Percentiles rank a stretch among this genome's conserved stretches.
phyloP scores from a whole-genome alignment of 2,113 vertebrate genomes.

The Prunella fulvescens region DNA sequence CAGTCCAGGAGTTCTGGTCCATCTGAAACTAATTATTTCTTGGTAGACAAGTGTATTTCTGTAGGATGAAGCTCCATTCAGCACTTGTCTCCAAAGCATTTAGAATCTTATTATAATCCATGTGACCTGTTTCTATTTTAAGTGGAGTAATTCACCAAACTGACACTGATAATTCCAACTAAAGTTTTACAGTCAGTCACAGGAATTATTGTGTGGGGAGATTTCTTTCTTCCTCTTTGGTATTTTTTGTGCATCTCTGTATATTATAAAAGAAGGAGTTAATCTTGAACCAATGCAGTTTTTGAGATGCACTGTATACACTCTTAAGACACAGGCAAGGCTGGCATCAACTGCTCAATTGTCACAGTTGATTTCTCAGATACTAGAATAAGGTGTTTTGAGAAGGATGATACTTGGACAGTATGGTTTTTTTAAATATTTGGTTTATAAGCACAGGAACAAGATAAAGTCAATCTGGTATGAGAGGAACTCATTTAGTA shows the following conservation, averaged over 20 bases:
- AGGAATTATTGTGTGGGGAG: not conserved
- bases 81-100: slow-evolving; percentile 41
- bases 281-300: not conserved
- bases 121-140: slow-evolving; percentile 55
- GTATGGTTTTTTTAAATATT: slow-evolving; percentile 30
- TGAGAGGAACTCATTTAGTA: not conserved
- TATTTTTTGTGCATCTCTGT: not conserved
- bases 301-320: not conserved
- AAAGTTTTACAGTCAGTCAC: slow-evolving; percentile 26
- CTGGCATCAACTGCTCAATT: not conserved
- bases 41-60: slow-evolving; percentile 44
- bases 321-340: not conserved
- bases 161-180: slow-evolving; percentile 34
- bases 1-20: slow-evolving; percentile 17
- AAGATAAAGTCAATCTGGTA: slow-evolving; percentile 5
- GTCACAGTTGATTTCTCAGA: not conserved
- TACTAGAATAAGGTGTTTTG: not conserved
- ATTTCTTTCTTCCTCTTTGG: not conserved
- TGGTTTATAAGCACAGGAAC: slow-evolving; percentile 32
- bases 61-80: slow-evolving; percentile 35
- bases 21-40: slow-evolving; percentile 24
- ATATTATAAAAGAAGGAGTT: not conserved
- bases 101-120: slow-evolving; percentile 54
- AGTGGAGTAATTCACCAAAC: slow-evolving; percentile 45
- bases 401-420: slow-evolving; percentile 21